Conservation (phyloP, 2,797 vertebrate genomes). For the Rhinella marina region DNA sequence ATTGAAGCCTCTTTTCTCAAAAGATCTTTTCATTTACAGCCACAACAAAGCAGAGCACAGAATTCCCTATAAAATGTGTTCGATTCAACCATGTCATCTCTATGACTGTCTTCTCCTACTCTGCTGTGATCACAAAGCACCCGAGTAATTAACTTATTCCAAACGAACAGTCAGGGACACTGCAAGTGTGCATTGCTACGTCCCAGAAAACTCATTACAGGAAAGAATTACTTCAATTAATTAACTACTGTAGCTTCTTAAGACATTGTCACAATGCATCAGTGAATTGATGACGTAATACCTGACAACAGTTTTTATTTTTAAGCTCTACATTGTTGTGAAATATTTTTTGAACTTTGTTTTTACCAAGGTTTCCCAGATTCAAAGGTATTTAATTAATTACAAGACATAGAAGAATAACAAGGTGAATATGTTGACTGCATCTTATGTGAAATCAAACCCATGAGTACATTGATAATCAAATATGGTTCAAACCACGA, state of each 20-base stretch:
- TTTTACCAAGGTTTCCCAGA: not conserved
- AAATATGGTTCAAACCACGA: not conserved
- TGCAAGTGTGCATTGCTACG: not conserved
- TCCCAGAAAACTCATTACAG: constrained; percentile 38
- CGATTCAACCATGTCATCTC: not conserved
- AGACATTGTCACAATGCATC: constrained; percentile 22
- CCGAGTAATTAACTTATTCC: constrained; percentile 41
- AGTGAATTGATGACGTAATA: not conserved
- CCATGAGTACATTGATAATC: not conserved
- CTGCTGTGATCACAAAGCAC: constrained; percentile 35
- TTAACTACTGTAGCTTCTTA: constrained; percentile 16
- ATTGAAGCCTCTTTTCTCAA: not conserved
- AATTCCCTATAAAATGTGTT: constrained; percentile 21
- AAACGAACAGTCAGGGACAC: constrained; percentile 15
- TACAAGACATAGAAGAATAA: too few species aligned
- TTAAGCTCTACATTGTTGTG: not conserved
- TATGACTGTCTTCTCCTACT: not conserved
- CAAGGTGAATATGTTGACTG: too few species aligned
- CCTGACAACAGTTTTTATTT: not conserved
- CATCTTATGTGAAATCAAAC: too few species aligned
- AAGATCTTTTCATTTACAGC: constrained; percentile 12
- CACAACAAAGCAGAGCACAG: not conserved
- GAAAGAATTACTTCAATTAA: constrained; percentile 33
- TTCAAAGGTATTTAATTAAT: not conserved
- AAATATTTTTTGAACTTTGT: not conserved